These are phyloP conservation scores for Leucopsar rothschildi DNA, from an alignment of 2,113 vertebrate species.

Conservation along the genomic window DNA sequence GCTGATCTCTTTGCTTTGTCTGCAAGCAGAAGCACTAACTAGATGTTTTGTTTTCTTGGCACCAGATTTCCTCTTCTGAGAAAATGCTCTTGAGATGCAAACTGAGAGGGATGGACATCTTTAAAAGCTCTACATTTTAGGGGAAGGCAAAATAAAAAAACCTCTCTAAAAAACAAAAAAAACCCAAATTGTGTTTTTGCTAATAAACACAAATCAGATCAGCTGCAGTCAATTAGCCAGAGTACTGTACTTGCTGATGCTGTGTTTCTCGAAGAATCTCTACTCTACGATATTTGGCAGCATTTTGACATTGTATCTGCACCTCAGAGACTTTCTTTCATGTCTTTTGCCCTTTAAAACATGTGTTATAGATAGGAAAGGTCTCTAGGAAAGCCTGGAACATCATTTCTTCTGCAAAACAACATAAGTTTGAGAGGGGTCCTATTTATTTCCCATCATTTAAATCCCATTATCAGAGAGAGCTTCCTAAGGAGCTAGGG, in stretches of 20 bases:
- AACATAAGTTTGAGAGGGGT: neutral
- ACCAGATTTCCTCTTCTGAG: neutral
- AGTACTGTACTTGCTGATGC: neutral
- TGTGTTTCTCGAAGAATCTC: neutral
- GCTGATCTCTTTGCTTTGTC: neutral
- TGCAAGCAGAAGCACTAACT: neutral
- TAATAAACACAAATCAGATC: neutral
- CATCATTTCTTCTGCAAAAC: neutral
- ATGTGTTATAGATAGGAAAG: neutral
- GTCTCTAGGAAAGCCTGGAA: neutral
- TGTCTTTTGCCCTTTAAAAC: neutral
- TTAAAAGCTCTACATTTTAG: fast-evolving
- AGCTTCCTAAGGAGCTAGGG: neutral
- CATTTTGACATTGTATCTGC: neutral
- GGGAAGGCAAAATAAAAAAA: neutral
- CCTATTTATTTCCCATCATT: neutral
- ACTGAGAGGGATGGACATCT: neutral
- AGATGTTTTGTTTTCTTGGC: neutral
- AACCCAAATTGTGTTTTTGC: fast-evolving
- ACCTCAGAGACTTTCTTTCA: neutral
- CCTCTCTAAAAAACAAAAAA: fast-evolving
- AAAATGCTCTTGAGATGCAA: neutral
- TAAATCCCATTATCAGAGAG: neutral
- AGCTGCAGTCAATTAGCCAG: neutral
- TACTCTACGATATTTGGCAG: neutral